Evolutionary conservation across 2,797 vertebrate species (phyloP).

Genomic region (Botia almorhae): DNA sequence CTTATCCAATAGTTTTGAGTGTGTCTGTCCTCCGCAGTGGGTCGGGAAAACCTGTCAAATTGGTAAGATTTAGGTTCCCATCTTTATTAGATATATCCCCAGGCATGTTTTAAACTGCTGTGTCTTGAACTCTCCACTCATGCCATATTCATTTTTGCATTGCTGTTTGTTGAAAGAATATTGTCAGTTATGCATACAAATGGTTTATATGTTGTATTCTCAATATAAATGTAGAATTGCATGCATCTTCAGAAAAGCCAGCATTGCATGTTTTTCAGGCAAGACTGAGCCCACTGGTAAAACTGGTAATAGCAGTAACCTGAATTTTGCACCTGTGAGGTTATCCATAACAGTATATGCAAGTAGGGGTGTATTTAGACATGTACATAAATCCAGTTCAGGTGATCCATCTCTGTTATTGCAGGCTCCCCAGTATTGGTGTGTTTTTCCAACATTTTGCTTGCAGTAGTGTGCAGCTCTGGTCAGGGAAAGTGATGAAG

Average conservation of each 20-base stretch:
- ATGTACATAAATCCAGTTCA: slow-evolving; percentile 14
- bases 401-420: not conserved
- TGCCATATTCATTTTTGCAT: slow-evolving; percentile 28
- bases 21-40: slow-evolving; percentile 92
- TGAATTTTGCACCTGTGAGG: not conserved
- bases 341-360: not conserved
- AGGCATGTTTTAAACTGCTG: not conserved
- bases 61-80: slow-evolving; percentile 77
- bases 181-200: slow-evolving; percentile 28
- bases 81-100: not conserved
- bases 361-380: not conserved
- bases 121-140: slow-evolving; percentile 9
- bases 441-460: slow-evolving; percentile 33
- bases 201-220: slow-evolving; percentile 19
- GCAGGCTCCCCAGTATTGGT: not conserved
- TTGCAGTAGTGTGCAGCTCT: slow-evolving; percentile 18
- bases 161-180: slow-evolving; percentile 19
- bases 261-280: not conserved
- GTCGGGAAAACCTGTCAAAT: slow-evolving; percentile 92
- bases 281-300: not conserved
- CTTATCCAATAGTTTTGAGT: slow-evolving; percentile 89
- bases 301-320: not conserved
- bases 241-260: slow-evolving; percentile 28
- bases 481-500: slow-evolving; percentile 65
- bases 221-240: not conserved